Percentiles rank a stretch among this genome's conserved stretches.
Evolutionary conservation across 2,888 invertebrate species (phyloP).

Genomic region (Cecidostiba fungosa): DNA sequence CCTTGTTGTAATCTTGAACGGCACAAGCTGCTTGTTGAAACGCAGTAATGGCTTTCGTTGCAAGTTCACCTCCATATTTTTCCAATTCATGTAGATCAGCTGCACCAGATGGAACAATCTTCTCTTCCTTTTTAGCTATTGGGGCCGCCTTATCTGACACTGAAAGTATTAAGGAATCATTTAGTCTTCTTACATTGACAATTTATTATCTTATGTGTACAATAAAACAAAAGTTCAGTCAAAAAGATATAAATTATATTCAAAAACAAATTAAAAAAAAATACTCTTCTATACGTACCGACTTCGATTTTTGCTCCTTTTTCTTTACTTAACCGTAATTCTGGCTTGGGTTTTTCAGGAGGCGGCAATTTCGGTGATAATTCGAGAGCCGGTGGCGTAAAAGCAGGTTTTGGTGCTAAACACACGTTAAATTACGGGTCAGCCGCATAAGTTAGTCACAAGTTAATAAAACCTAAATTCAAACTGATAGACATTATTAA

Average conservation of each 20-base stretch:
- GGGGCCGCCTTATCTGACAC: constrained; percentile 73
- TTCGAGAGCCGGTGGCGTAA: constrained; percentile 65
- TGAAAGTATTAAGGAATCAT: constrained; percentile 60
- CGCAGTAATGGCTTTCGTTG: constrained; percentile 85
- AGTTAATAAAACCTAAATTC: constrained; percentile 11
- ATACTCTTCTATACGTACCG: constrained; percentile 71
- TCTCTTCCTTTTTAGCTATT: neutral
- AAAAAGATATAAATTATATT: neutral
- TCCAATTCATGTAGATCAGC: constrained; percentile 83
- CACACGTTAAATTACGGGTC: constrained; percentile 61
- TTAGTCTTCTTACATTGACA: neutral
- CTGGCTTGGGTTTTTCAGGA: constrained; percentile 75
- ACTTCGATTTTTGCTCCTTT: constrained; percentile 76
- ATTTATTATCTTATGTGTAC: neutral
- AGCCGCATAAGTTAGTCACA: constrained; percentile 57
- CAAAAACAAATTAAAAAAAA: neutral
- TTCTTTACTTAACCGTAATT: constrained; percentile 80
- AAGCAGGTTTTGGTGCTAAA: constrained; percentile 78
- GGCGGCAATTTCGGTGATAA: constrained; percentile 71
- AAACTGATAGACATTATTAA: neutral
- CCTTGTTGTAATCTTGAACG: constrained; percentile 82
- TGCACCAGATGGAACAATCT: constrained; percentile 66
- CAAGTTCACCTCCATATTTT: constrained; percentile 82
- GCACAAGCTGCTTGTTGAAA: constrained; percentile 85
- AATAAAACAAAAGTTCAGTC: neutral